A percentile compares a stretch with the other conserved stretches of the same genome.
These are phyloP conservation scores for Pristiophorus japonicus DNA, from an alignment of 2,113 vertebrate species.

Conservation along the genomic window DNA sequence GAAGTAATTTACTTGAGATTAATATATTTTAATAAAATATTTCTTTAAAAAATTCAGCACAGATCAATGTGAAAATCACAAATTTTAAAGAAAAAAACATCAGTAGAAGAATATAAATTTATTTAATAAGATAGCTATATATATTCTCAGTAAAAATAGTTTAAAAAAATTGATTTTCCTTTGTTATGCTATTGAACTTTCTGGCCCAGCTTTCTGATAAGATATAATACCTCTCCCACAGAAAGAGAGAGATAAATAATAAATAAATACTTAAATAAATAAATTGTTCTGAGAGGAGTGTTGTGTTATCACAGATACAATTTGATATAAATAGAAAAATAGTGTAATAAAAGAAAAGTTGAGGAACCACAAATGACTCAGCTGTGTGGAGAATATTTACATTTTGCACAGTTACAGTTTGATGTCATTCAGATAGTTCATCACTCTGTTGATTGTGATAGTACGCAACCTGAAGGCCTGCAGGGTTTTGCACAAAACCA, in stretches of 20 bases:
- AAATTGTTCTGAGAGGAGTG: not conserved
- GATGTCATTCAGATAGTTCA: slow-evolving; percentile 58
- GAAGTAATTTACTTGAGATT: not conserved
- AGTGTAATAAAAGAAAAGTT: not conserved
- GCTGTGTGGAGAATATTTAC: not conserved
- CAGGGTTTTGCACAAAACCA: slow-evolving; percentile 62
- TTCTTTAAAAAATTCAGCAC: not conserved
- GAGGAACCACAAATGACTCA: not conserved
- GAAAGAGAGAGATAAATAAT: not conserved
- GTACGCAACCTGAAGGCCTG: slow-evolving; percentile 63
- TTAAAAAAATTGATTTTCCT: not conserved
- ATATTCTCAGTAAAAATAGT: not conserved
- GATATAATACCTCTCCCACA: not conserved
- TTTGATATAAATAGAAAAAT: not conserved
- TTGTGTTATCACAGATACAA: not conserved
- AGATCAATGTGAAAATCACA: not conserved
- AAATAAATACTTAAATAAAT: slow-evolving; percentile 36
- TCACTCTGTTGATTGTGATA: slow-evolving; percentile 67
- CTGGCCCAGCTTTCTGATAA: not conserved
- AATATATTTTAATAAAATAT: not conserved
- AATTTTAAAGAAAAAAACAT: not conserved
- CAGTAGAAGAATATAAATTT: not conserved
- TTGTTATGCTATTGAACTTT: not conserved
- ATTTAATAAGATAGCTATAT: not conserved
- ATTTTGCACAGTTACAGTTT: not conserved